Percentiles rank a stretch among this genome's conserved stretches.
Evolutionary conservation across 2,888 invertebrate genomes (phyloP).

Genomic region (Malacosoma neustria): DNA sequence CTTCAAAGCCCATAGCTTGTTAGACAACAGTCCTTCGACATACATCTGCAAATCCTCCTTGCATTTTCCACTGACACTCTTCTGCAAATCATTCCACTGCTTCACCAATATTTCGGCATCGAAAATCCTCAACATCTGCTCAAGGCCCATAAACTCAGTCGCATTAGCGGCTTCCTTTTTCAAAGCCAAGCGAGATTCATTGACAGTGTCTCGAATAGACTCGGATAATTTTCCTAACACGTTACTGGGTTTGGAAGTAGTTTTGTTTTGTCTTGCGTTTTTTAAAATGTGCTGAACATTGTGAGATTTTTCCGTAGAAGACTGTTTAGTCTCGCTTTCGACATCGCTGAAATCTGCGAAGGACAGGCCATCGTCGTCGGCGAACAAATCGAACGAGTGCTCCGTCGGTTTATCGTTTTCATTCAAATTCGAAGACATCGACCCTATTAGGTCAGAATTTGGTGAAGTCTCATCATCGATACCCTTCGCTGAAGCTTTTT

Average conservation of each 20-base stretch:
- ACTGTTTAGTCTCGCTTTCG: constrained; percentile 29
- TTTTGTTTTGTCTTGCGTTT: constrained; percentile 40
- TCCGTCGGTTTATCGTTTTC: constrained; percentile 31
- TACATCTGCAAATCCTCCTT: constrained; percentile 74
- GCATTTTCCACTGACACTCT: constrained; percentile 66
- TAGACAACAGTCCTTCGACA: constrained; percentile 71
- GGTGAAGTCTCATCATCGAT: constrained; percentile 42
- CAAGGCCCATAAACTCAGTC: constrained; percentile 46
- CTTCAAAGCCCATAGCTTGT: constrained; percentile 80
- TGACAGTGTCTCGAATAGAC: constrained; percentile 45
- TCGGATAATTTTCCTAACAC: constrained; percentile 44
- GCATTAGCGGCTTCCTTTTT: constrained; percentile 22
- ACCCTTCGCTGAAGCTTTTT: constrained; percentile 55
- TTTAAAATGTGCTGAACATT: constrained; percentile 65
- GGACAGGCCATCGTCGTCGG: constrained; percentile 56
- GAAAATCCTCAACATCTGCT: constrained; percentile 71
- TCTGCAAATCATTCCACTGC: constrained; percentile 72
- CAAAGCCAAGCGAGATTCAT: constrained; percentile 45
- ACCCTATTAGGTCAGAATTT: constrained; percentile 49
- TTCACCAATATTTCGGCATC: constrained; percentile 69
- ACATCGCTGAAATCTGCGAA: constrained; percentile 49
- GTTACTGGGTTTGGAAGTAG: constrained; percentile 39
- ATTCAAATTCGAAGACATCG: constrained; percentile 29
- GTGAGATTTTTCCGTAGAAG: constrained; percentile 57
- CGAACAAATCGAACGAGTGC: constrained; percentile 48